Conservation (phyloP, 2,888 invertebrate species). For the Spilosoma lubricipeda region DNA sequence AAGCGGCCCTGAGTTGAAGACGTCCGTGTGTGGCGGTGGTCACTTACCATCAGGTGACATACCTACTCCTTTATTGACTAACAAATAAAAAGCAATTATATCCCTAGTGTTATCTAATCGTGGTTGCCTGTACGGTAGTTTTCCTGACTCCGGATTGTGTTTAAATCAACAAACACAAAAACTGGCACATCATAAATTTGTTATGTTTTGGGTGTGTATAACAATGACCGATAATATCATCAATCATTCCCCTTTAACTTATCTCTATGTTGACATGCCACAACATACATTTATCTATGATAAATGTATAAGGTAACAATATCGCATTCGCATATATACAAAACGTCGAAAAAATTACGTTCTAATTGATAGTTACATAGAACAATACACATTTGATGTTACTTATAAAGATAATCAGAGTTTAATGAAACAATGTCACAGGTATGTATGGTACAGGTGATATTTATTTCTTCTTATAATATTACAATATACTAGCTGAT, state of each 20-base stretch:
- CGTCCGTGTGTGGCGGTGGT: no score
- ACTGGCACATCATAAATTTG: slow-evolving; percentile 1
- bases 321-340: background rate
- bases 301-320: background rate
- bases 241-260: slow-evolving; percentile 23
- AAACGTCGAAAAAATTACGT: background rate
- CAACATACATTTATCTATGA: slow-evolving; percentile 5
- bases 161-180: background rate
- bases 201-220: slow-evolving; percentile 8
- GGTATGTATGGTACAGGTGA: no score
- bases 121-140: background rate
- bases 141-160: background rate
- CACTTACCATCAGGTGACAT: no score
- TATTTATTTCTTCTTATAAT: no score
- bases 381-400: background rate
- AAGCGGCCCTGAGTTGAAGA: no score
- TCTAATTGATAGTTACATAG: background rate
- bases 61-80: no score
- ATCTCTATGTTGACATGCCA: slow-evolving; percentile 39
- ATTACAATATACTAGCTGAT: no score
- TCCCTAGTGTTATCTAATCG: background rate
- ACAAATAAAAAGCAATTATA: no score
- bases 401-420: background rate
- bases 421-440: no score
- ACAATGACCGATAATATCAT: slow-evolving; percentile 31